phyloP scores from a whole-genome alignment of 2,113 vertebrate genomes.

The Arizona elegans region DNA sequence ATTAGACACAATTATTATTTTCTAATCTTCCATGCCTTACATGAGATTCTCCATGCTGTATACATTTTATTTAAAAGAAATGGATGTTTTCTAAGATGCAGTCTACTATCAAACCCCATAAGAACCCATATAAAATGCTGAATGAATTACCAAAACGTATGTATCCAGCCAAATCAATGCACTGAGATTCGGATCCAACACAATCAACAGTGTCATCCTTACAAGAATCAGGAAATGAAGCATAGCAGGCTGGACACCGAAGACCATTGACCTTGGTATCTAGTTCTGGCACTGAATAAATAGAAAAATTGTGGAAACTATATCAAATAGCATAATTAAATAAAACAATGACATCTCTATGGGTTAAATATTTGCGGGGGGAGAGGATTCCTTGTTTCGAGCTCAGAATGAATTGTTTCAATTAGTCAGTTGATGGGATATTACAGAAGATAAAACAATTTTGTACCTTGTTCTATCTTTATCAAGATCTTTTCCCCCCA shows the following conservation, averaged over 20 bases:
- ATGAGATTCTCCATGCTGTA: neutral
- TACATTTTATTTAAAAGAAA: neutral
- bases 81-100: neutral
- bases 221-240: neutral
- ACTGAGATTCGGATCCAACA: constrained; percentile 3
- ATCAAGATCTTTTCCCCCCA: neutral
- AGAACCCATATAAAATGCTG: neutral
- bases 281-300: constrained; percentile 5
- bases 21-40: neutral
- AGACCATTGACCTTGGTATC: constrained; percentile 10
- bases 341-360: neutral
- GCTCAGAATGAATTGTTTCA: neutral
- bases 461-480: neutral
- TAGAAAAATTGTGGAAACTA: neutral
- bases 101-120: neutral
- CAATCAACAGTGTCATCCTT: constrained; percentile 12
- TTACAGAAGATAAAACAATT: neutral
- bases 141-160: neutral
- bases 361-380: neutral
- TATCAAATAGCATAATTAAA: neutral
- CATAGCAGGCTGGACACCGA: constrained; percentile 22
- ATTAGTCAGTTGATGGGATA: neutral
- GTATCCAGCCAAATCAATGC: constrained; percentile 11
- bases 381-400: neutral
- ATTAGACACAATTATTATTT: neutral